phyloP scores from a whole-genome alignment of 2,113 vertebrate species.

The Carassius auratus region DNA sequence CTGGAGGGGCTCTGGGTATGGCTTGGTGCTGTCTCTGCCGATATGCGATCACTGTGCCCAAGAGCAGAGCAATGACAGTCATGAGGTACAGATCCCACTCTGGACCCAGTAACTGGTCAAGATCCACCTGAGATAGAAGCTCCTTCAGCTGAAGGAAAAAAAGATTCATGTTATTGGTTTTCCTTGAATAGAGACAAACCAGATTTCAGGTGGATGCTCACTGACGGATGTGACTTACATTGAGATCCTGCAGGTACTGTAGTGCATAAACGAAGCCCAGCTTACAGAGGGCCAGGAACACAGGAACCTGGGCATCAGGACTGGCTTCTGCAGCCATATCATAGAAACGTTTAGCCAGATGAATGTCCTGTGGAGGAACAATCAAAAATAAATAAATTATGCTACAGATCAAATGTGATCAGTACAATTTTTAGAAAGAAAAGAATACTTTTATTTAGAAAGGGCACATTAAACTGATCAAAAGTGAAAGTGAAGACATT shows the following conservation, averaged over 20 bases:
- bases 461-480: too few relatives aligned
- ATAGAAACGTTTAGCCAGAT: conserved; percentile 96
- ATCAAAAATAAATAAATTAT: background rate
- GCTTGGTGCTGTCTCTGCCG: conserved; percentile 94
- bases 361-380: conserved; percentile 83
- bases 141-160: conserved; percentile 82
- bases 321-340: conserved; percentile 99
- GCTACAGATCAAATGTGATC: background rate
- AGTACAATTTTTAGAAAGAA: too few relatives aligned
- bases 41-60: conserved; percentile 96
- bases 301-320: conserved; percentile 95
- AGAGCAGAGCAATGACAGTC: conserved; percentile 92
- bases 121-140: conserved; percentile 84
- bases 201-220: conserved; percentile 1
- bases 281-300: conserved; percentile 95
- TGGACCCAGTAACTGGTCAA: conserved; percentile 94
- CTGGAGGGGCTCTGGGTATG: conserved; percentile 65
- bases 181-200: background rate
- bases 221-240: conserved; percentile 79
- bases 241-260: conserved; percentile 89
- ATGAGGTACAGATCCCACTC: conserved; percentile 99
- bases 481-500: too few relatives aligned
- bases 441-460: too few relatives aligned
- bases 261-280: conserved; percentile 88
- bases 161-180: background rate